These are phyloP conservation scores for Nymphicus hollandicus DNA, from an alignment of 2,113 vertebrate genomes.

Conservation along the genomic window DNA sequence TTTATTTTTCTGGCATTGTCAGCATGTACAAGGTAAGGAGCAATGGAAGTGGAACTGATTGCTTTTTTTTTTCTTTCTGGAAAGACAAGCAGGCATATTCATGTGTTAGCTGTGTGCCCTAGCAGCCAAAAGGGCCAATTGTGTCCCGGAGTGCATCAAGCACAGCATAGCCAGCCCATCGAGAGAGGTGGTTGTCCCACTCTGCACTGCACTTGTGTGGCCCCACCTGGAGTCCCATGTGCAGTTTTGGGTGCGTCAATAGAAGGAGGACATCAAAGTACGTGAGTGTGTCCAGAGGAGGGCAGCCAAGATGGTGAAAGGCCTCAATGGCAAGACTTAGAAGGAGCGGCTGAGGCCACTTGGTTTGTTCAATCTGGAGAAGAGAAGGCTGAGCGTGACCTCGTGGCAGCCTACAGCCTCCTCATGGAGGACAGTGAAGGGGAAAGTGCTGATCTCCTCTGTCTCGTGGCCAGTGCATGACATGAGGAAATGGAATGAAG, in stretches of 20 bases:
- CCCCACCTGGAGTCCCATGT: not conserved
- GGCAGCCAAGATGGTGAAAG: not conserved
- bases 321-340: not conserved
- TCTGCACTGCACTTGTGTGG: not conserved
- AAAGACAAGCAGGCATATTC: not conserved
- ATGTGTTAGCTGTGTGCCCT: accelerated
- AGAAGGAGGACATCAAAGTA: not conserved
- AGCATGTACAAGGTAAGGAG: not conserved
- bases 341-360: not conserved
- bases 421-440: accelerated
- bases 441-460: not conserved
- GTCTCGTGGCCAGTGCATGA: not conserved
- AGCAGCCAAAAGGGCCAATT: not conserved
- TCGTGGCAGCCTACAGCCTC: not conserved
- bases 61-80: not conserved
- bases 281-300: not conserved
- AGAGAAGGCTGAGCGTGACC: not conserved
- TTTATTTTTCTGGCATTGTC: not conserved
- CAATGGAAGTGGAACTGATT: not conserved
- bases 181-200: not conserved
- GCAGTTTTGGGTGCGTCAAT: not conserved
- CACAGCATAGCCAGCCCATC: accelerated
- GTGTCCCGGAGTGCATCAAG: not conserved
- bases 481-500: not conserved
- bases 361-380: not conserved